Evolutionary conservation across 1,140 invertebrate species (phyloP).

Genomic region (Steinernema khuongi): DNA sequence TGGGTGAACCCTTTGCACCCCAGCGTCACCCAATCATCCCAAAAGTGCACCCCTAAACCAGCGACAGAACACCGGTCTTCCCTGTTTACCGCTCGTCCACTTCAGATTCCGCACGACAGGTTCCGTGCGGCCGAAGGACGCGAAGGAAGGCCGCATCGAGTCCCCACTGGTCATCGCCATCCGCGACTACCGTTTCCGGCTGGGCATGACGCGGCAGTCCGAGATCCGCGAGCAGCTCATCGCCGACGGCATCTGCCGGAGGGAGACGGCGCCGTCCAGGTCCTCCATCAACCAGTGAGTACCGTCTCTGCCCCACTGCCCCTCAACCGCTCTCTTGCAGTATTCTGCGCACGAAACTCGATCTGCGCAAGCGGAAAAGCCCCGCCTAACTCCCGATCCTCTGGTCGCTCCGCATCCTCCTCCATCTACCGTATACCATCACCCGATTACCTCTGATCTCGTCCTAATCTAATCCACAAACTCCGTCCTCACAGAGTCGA

Average conservation of each 20-base stretch:
- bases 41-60: neutral
- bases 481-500: neutral
- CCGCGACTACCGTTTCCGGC: slow-evolving; percentile 45
- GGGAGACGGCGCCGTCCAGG: slow-evolving; percentile 54
- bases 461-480: slow-evolving; percentile 13
- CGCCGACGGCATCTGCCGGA: slow-evolving; percentile 47
- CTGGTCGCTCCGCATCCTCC: neutral
- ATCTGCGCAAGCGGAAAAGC: slow-evolving; percentile 29
- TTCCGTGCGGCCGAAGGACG: slow-evolving; percentile 54
- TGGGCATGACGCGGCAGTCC: slow-evolving; percentile 54
- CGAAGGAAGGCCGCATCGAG: slow-evolving; percentile 52
- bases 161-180: slow-evolving; percentile 54
- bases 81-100: slow-evolving; percentile 25
- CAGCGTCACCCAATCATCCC: no score
- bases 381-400: neutral
- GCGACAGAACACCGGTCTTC: neutral
- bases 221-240: slow-evolving; percentile 57
- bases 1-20: no score
- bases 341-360: slow-evolving; percentile 56
- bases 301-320: no score
- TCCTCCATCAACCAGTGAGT: slow-evolving; percentile 56
- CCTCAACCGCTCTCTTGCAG: slow-evolving; percentile 37
- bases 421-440: slow-evolving; percentile 2
- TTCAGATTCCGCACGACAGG: slow-evolving; percentile 53
- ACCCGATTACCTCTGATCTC: slow-evolving; percentile 7